Base-by-base conservation (phyloP, 2,797 vertebrate genomes). In the Cichlasoma orientale region DNA sequence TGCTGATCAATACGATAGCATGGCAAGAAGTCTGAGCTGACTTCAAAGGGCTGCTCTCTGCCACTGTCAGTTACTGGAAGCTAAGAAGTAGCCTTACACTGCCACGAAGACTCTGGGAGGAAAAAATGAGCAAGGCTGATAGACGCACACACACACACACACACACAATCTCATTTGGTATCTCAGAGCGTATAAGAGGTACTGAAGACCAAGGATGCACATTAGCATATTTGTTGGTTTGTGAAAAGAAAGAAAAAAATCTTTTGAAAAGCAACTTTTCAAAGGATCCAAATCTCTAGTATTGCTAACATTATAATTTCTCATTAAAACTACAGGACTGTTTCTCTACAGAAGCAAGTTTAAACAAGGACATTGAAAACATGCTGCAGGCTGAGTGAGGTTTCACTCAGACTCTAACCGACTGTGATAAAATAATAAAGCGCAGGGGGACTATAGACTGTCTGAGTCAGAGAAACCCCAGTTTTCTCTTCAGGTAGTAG, bases 1-100 rank as follows among this genome's bases (percentile, higher is more conserved):
- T 77, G 78, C 88, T 86, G 88, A 93, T 93, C 92, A 90, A 86
- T 89, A 81, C 44, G 74, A 89, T 87, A 86, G 84, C n/a, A 10
- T 75, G 44, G 80, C 8, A 50, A 85, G 82, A 56, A 87, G 90
- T 90, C 88, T 90, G 86, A 86, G 87, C 77, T 9, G 55, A 90
- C 93, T 91, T 93, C 89, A 93, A 93, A 92, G 83, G 56, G 8
- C 55, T 13, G 74, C 76, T 75, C 80, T 54, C 61, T 78, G 90
- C 85, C 88, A 84, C 83, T 52, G 77, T 88, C 86, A 55, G 68
- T 89, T 85, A 86, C 83, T 85, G 84, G 83, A 82, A 84, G 78
- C 83, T 84, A 75, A 83, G 77, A 90, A 61, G 68, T 72, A 84
- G 86, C 66, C 13, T 33, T 81, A 83, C 83, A 74, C 41, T 75